These are phyloP conservation scores for Polypedilum vanderplanki DNA, from an alignment of 1,140 invertebrate genomes.

Conservation along the genomic window DNA sequence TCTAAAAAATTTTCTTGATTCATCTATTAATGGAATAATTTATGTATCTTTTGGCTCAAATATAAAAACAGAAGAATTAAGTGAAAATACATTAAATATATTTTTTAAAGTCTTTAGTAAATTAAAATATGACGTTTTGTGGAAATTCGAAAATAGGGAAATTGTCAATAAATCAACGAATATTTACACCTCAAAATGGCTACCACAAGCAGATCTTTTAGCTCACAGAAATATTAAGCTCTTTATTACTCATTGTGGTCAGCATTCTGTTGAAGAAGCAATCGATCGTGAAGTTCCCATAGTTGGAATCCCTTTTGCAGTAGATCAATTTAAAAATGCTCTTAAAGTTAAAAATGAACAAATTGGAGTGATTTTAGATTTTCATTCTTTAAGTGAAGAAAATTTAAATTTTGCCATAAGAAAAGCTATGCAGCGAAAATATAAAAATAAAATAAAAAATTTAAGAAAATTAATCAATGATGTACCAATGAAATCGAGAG, in stretches of 20 bases:
- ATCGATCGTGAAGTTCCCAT: constrained; percentile 49
- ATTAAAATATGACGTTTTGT: constrained; percentile 38
- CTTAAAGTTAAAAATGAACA: constrained; percentile 35
- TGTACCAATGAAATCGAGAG: constrained; percentile 35
- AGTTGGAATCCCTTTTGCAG: constrained; percentile 42
- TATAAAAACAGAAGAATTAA: constrained; percentile 32
- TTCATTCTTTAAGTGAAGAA: constrained; percentile 36
- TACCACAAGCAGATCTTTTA: constrained; percentile 53
- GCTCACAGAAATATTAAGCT: constrained; percentile 44
- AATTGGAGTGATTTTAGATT: constrained; percentile 38
- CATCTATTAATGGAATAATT: constrained; percentile 38
- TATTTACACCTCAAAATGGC: constrained; percentile 39
- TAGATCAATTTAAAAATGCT: constrained; percentile 39
- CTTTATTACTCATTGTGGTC: constrained; percentile 52
- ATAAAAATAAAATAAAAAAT: constrained; percentile 33
- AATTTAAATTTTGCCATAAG: constrained; percentile 35
- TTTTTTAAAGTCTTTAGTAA: constrained; percentile 33
- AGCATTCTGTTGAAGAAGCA: constrained; percentile 50
- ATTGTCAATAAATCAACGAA: constrained; percentile 33
- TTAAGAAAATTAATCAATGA: constrained; percentile 37
- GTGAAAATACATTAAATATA: constrained; percentile 9
- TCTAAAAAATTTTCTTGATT: constrained; percentile 34
- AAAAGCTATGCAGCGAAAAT: constrained; percentile 35
- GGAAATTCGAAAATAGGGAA: constrained; percentile 38
- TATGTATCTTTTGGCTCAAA: constrained; percentile 38